These are phyloP conservation scores for Electrona antarctica DNA, from an alignment of 2,113 vertebrate genomes.

Conservation along the genomic window DNA sequence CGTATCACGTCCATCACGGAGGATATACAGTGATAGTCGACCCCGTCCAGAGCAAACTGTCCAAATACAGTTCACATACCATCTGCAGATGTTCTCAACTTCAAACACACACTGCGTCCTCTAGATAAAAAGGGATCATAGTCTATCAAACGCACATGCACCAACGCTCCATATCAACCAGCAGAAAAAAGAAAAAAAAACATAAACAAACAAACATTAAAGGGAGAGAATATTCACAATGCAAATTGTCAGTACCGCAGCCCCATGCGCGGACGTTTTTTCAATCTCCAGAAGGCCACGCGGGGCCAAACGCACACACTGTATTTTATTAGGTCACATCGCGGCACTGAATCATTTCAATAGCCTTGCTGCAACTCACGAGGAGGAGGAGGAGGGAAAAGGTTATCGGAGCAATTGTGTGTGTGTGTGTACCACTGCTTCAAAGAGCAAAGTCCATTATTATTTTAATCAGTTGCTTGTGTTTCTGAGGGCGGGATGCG, in stretches of 20 bases:
- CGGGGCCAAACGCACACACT: background rate
- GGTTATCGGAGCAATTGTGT: background rate
- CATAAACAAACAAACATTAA: background rate
- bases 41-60: background rate
- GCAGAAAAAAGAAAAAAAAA: background rate
- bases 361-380: background rate
- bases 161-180: background rate
- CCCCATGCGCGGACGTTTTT: background rate
- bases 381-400: background rate
- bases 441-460: background rate
- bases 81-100: background rate
- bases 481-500: constrained; percentile 2
- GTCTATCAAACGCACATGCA: background rate
- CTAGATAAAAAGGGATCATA: background rate
- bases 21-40: background rate
- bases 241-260: background rate
- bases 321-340: background rate
- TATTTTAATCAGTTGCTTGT: background rate
- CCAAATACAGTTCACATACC: background rate
- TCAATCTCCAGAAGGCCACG: background rate
- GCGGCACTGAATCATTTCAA: background rate
- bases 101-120: too few relatives aligned
- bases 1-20: constrained; percentile 26
- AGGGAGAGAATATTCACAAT: background rate
- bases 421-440: background rate